Base-by-base conservation (phyloP, 2,113 vertebrate genomes). In the Thunnus thynnus region DNA sequence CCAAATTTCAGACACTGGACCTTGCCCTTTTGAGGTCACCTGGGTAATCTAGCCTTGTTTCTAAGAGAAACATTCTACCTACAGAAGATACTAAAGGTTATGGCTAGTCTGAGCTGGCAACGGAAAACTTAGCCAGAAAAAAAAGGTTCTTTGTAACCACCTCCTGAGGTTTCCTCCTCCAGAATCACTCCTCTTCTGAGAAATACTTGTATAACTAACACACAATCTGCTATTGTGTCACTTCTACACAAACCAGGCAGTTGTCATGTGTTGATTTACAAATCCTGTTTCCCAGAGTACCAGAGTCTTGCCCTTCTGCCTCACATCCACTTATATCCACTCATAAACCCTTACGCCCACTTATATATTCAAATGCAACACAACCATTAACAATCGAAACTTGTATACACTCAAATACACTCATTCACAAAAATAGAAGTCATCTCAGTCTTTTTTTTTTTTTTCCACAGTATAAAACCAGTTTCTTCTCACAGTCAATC, bases 171-270 rank as follows among this genome's bases (percentile, higher is more conserved):
- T 36, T 51, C 9, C 2, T 58, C 20, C 20, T 56, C 9, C n/a
- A 36, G 32, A 36, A 36, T 6, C 8, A n/a, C 2, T 57, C 3
- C 2, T 30, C 3, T 12, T 10, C 20, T 63, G 4, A 14, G n/a
- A 68, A 41, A 41, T 77, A 25, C 61, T 50, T 51, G 1, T 25
- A 11, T 18, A 27, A 9, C 5, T 72, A 3, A 58, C 11, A 11
- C 27, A 10, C 16, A 51, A 66, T 65, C 11, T 46, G 7, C 11
- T n/a, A 5, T 57, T 2, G 14, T n/a, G 41, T 68, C 27, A 68
- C 12, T 62, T 32, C 4, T 10, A 54, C 54, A 72, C 27, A 71
- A 30, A 82, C 51, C 60, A 71, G 65, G 6, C 46, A 50, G 22
- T 56, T 56, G 57, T 3, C 27, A 55, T 32, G 22, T 32, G 20